Base-by-base conservation (phyloP, 2,888 invertebrate genomes). In the Caenorhabditis sp. region DNA sequence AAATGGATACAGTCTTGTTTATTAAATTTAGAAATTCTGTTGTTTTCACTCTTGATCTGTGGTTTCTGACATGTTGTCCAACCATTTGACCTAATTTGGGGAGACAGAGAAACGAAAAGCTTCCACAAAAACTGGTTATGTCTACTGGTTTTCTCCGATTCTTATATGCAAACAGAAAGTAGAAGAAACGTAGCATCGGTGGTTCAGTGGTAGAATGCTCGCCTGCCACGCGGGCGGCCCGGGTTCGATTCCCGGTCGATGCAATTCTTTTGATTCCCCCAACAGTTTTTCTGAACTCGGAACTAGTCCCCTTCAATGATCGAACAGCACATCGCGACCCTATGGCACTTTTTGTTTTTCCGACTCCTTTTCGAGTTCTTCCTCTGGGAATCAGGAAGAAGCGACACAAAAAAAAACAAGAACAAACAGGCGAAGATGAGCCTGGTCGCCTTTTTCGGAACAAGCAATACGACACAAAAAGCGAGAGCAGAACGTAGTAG, bases 171-270 rank as follows among this genome's bases (percentile, higher is more conserved):
- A 8, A 16, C 26, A 4, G 7, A 14, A 5, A n/a, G n/a, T 5
- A 28, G 6, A 1, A 31, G 16, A 31, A 31, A 35, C 44, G 41
- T n/a, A 24, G 88, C 87, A 85, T 87, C 86, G 87, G 80, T 87
- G 87, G 88, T 88, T 87, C 88, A 88, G 86, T 88, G 88, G 87
- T 88, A 87, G 86, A 88, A 88, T 86, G 86, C 87, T 87, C 88
- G 88, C 87, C 87, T 88, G 87, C 88, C 88, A 87, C 87, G 88
- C 87, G 88, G 85, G 87, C 85, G 87, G 82, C 86, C 87, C 88
- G 87, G 87, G 87, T 88, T 88, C 87, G 87, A 88, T 89, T 89
- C 88, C 88, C 87, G 87, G 88, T 73, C 88, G 86, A 87, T 85
- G 87, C 85, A 84, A 85, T 77, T 69, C 26, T 58, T 80, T 76